Conservation (phyloP, 2,888 invertebrate genomes). For the Leptinotarsa haldemani region DNA sequence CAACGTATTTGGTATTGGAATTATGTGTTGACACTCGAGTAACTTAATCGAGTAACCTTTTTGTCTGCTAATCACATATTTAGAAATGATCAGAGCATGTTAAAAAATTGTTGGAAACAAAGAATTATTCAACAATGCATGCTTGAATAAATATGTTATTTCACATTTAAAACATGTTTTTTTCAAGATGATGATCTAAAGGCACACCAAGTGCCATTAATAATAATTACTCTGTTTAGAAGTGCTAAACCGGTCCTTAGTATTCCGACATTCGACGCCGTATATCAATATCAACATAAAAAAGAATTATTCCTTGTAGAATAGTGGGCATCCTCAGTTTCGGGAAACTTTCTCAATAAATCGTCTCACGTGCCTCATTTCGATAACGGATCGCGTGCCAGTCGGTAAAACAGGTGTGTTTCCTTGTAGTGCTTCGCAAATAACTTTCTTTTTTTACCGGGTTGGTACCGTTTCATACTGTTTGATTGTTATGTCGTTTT, state of each 20-base stretch:
- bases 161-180: too few relatives aligned
- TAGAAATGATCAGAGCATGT: too few relatives aligned
- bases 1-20: too few relatives aligned
- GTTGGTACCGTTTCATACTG: conserved; percentile 13
- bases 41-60: too few relatives aligned
- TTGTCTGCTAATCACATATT: too few relatives aligned
- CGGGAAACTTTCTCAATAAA: conserved; percentile 33
- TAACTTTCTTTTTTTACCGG: conserved; percentile 2
- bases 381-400: conserved; percentile 36
- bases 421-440: conserved; percentile 18
- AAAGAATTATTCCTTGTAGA: conserved; percentile 34
- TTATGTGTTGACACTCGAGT: too few relatives aligned
- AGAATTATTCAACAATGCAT: too few relatives aligned
- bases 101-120: too few relatives aligned
- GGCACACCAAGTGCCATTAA: neutral
- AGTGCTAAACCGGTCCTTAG: neutral
- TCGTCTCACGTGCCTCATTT: conserved; percentile 36
- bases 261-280: conserved; percentile 1
- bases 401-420: conserved; percentile 31
- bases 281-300: conserved; percentile 33
- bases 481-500: conserved; percentile 1
- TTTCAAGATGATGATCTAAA: neutral
- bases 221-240: neutral
- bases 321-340: conserved; percentile 33
- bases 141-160: too few relatives aligned